Evolutionary conservation across 2,797 vertebrate genomes (phyloP).

Genomic region (Sternarchorhynchus goeldii): DNA sequence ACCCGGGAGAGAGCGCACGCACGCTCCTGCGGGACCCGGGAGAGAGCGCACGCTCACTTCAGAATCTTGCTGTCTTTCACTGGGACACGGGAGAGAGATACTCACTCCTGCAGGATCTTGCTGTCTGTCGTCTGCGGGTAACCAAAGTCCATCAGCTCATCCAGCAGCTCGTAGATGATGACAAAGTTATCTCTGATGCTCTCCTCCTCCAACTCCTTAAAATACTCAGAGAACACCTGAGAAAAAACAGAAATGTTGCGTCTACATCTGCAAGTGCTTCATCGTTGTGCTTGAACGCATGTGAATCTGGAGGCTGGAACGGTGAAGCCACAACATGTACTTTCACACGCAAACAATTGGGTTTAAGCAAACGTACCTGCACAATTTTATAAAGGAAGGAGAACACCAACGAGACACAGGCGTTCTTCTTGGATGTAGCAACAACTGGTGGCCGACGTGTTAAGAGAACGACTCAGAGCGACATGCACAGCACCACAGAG

Average conservation of each 20-base stretch:
- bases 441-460: slow-evolving; percentile 81
- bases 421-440: slow-evolving; percentile 99
- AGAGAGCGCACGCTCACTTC: no score
- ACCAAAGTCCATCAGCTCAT: slow-evolving; percentile 98
- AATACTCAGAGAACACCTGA: slow-evolving; percentile 98
- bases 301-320: no score
- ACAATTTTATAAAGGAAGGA: slow-evolving; percentile 99
- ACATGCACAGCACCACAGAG: no score
- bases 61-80: slow-evolving; percentile 98
- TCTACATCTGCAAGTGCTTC: no score
- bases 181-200: slow-evolving; percentile 99
- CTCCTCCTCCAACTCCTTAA: slow-evolving; percentile 98
- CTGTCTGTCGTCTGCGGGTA: slow-evolving; percentile 98
- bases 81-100: slow-evolving; percentile 45
- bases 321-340: no score
- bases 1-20: slow-evolving; percentile 60
- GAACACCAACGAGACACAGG: slow-evolving; percentile 94
- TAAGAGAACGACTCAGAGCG: slow-evolving; percentile 57
- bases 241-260: background rate
- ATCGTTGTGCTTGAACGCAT: no score
- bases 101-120: slow-evolving; percentile 99
- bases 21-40: slow-evolving; percentile 89
- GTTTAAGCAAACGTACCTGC: slow-evolving; percentile 78
- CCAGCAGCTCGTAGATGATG: slow-evolving; percentile 97
- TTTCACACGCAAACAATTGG: no score